These are phyloP conservation scores for Bombycilla garrulus DNA, from an alignment of 2,113 vertebrate genomes.

Conservation along the genomic window DNA sequence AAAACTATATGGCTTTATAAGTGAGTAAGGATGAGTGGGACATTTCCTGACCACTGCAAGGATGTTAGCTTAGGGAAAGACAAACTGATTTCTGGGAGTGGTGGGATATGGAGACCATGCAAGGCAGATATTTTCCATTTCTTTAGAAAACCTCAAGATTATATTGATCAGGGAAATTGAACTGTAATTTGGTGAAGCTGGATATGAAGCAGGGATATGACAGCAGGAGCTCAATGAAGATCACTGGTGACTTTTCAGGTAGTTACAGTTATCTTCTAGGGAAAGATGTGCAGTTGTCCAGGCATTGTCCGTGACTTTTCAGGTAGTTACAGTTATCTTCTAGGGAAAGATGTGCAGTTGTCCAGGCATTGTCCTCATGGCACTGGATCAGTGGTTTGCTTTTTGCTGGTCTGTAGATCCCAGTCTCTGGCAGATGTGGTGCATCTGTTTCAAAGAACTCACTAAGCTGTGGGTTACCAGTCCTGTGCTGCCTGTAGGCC, in stretches of 20 bases:
- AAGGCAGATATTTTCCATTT: background rate
- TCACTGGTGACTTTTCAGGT: background rate
- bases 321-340: background rate
- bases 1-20: background rate
- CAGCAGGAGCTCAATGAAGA: background rate
- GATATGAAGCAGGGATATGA: background rate
- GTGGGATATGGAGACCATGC: background rate
- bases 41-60: background rate
- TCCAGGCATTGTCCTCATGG: background rate
- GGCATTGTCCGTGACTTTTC: no score
- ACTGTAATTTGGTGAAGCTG: background rate
- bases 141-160: background rate
- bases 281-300: background rate
- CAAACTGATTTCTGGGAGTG: background rate
- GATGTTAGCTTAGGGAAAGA: background rate
- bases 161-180: background rate
- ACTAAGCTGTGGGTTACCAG: background rate
- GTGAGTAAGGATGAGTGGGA: background rate
- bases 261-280: background rate
- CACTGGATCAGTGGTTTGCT: background rate
- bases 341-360: background rate
- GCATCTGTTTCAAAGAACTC: background rate
- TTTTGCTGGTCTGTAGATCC: background rate
- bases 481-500: background rate
- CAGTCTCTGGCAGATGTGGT: background rate